Evolutionary conservation across 2,113 vertebrate species (phyloP).

Genomic region (Indicator maculatus): DNA sequence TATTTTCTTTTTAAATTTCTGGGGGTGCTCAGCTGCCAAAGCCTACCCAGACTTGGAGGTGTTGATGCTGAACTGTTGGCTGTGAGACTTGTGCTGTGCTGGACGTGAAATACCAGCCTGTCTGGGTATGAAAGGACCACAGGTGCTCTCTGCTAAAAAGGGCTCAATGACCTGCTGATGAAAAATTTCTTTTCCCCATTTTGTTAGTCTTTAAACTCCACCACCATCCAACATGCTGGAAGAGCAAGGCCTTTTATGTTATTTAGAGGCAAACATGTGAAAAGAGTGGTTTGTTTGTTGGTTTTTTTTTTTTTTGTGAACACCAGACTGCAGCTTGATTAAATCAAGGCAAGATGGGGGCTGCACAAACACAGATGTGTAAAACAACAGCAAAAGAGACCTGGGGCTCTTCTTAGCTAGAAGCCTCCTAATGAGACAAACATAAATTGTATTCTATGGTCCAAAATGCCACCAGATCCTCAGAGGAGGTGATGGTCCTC

Average conservation of each 20-base stretch:
- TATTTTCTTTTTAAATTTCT: not conserved
- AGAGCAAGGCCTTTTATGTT: not conserved
- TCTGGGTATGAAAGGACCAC: not conserved
- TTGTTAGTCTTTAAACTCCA: not conserved
- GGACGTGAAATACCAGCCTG: fast-evolving
- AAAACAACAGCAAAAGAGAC: not conserved
- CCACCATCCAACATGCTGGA: not conserved
- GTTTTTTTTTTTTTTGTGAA: not conserved
- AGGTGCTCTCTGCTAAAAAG: not conserved
- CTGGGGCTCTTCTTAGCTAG: not conserved
- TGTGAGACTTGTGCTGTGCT: not conserved
- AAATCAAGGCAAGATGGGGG: not conserved
- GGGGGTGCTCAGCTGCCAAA: not conserved
- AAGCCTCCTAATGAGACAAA: not conserved
- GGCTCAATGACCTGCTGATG: not conserved
- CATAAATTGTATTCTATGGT: not conserved
- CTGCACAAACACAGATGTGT: not conserved
- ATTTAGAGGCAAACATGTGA: not conserved
- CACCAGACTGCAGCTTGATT: not conserved
- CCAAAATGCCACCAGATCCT: not conserved
- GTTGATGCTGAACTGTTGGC: not conserved
- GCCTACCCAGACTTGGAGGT: fast-evolving
- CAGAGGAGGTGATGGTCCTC: not conserved
- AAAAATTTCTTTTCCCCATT: not conserved
- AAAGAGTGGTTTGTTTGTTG: not conserved